Conservation (phyloP, 64 coral and sea anemone genomes). For the Catalaphyllia jardinei region DNA sequence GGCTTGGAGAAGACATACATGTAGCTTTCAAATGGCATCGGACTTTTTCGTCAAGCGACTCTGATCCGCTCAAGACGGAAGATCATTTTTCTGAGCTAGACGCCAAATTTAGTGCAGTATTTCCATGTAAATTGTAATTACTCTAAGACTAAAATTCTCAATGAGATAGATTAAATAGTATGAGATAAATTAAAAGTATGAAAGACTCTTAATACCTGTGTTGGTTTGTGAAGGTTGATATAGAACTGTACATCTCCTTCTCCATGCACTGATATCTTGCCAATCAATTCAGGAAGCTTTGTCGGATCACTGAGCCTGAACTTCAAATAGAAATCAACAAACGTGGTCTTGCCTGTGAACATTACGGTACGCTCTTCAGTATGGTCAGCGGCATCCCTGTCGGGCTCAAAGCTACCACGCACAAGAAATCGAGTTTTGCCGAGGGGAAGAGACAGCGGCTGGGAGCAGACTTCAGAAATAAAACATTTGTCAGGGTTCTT, state of each 20-base stretch:
- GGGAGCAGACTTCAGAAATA: slow-evolving; percentile 72
- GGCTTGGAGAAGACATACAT: too few species aligned
- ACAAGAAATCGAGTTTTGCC: slow-evolving; percentile 83
- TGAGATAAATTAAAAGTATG: too few species aligned
- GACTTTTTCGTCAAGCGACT: too few species aligned
- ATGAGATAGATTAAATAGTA: too few species aligned
- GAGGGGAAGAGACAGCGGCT: slow-evolving; percentile 61
- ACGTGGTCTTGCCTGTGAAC: slow-evolving; percentile 79
- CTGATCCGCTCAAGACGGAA: too few species aligned
- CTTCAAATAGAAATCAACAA: slow-evolving; percentile 92
- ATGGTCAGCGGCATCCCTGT: slow-evolving; percentile 80
- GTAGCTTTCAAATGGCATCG: too few species aligned
- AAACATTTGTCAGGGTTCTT: slow-evolving; percentile 74
- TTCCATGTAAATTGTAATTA: too few species aligned
- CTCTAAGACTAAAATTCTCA: too few species aligned
- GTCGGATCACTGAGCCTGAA: slow-evolving; percentile 86
- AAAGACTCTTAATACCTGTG: slow-evolving; percentile 46
- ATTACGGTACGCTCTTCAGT: slow-evolving; percentile 76
- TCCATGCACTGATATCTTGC: slow-evolving; percentile 78
- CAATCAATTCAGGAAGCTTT: slow-evolving; percentile 84
- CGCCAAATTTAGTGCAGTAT: too few species aligned
- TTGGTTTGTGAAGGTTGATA: slow-evolving; percentile 77
- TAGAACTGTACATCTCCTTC: slow-evolving; percentile 65
- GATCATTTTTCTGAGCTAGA: too few species aligned
- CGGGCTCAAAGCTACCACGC: slow-evolving; percentile 76